phyloP scores from a whole-genome alignment of 2,888 invertebrate genomes.

The Adineta ricciae region DNA sequence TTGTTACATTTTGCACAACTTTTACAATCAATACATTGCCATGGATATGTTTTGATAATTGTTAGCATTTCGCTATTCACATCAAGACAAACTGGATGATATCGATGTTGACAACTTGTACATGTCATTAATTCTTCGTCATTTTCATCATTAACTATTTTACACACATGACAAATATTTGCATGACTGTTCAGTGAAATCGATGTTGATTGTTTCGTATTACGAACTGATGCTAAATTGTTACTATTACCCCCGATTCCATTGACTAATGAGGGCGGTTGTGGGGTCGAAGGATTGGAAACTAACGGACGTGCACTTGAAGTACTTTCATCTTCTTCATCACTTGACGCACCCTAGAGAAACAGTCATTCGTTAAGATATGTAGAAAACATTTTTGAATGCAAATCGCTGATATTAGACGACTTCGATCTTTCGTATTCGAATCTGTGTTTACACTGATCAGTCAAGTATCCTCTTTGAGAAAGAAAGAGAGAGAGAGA shows the following conservation, averaged over 20 bases:
- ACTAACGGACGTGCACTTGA: background rate
- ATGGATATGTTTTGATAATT: constrained; percentile 69
- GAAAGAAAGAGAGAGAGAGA: too few relatives aligned
- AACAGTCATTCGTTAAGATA: too few relatives aligned
- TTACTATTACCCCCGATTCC: background rate
- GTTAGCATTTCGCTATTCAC: constrained; percentile 69
- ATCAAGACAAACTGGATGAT: constrained; percentile 75
- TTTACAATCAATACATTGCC: constrained; percentile 89
- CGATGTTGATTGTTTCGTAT: background rate
- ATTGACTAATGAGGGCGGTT: background rate
- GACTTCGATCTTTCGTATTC: too few relatives aligned
- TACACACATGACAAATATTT: constrained; percentile 25
- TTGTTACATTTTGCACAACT: constrained; percentile 72
- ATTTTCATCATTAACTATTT: constrained; percentile 6
- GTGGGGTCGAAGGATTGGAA: background rate
- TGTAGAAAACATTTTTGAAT: too few relatives aligned
- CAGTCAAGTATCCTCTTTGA: too few relatives aligned
- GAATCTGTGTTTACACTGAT: too few relatives aligned
- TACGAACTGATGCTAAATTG: background rate
- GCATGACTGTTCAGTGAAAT: background rate
- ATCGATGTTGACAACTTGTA: constrained; percentile 30
- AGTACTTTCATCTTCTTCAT: background rate
- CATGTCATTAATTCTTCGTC: constrained; percentile 27
- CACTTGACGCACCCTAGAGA: background rate
- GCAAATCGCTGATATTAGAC: too few relatives aligned